These are phyloP conservation scores for Odontothrips loti DNA, from an alignment of 2,888 invertebrate genomes.

Conservation along the genomic window DNA sequence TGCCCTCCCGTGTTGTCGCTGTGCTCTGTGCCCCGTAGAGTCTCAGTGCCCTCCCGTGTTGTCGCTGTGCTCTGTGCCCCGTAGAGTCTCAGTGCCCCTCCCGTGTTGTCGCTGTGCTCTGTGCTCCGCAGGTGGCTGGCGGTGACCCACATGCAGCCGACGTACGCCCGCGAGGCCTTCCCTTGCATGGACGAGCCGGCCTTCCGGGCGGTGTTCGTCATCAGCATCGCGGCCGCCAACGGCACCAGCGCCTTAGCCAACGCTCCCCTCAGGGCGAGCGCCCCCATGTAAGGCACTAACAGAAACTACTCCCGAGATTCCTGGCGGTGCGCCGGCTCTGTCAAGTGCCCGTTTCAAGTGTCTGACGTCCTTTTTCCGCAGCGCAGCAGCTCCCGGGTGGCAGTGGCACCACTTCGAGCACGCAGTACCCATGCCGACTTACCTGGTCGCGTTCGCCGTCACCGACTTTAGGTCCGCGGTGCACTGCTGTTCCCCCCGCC, in stretches of 20 bases:
- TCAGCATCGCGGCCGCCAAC: background rate
- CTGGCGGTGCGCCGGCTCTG: background rate
- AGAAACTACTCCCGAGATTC: no score
- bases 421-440: conserved; percentile 45
- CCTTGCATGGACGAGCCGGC: conserved; percentile 15
- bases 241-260: background rate
- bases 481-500: background rate
- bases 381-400: background rate
- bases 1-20: no score
- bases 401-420: conserved; percentile 33
- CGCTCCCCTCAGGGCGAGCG: background rate
- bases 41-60: no score
- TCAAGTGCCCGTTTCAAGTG: background rate
- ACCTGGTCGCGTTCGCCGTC: conserved; percentile 78
- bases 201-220: background rate
- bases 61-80: no score
- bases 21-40: no score
- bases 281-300: background rate
- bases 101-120: no score
- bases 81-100: no score
- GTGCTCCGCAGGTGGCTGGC: background rate
- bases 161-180: background rate
- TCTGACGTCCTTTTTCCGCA: background rate
- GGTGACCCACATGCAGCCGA: conserved; percentile 1
- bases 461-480: conserved; percentile 61